Base-by-base conservation (phyloP, 2,113 vertebrate genomes). In the Panthera leo region DNA sequence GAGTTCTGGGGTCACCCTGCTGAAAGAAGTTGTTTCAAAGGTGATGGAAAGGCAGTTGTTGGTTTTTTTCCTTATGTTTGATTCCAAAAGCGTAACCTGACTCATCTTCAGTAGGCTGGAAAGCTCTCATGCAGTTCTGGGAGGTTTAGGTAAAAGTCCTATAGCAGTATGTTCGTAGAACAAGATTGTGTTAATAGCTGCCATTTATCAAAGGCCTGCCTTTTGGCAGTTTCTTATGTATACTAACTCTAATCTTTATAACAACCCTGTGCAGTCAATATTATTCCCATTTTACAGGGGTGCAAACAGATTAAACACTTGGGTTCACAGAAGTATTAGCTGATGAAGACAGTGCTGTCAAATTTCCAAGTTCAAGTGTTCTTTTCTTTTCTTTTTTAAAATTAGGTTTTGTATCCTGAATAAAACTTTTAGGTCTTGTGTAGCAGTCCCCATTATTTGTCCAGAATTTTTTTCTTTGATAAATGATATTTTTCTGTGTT, bases 371-470 rank as follows among this genome's bases (percentile, higher is more conserved):
- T 18, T 3, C 10, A 48, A 58, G 63, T 51, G 23, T 53, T 34
- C 29, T 7, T 34, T 48, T 18, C 5, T 4, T 65, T 70, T 27
- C 65, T n/a, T 79, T 55, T 78, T 11, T 6, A 34, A 61, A 70
- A 95, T 80, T 88, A 78, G 3, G 31, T 63, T 23, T 45, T 55
- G n/a, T 42, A n/a, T 67, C 65, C 6, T 36, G 53, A 82, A 79
- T 67, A 53, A 51, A 85, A 85, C 36, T 42, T 11, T 15, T 55
- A 63, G 80, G 27, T 79, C 53, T n/a, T 48, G 14, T 83, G 18
- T 25, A 83, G 36, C 19, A 76, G 31, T 91, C 25, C 95, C 83
- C 27, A 53, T 89, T 82, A 51, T 84, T 92, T 96, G 68, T 95
- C 58, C 31, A 96, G 11, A 7, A 79, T 79, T 92, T 5, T 89